Evolutionary conservation across 1,140 invertebrate genomes (phyloP).

Genomic region (Trypoxylus dichotomus): DNA sequence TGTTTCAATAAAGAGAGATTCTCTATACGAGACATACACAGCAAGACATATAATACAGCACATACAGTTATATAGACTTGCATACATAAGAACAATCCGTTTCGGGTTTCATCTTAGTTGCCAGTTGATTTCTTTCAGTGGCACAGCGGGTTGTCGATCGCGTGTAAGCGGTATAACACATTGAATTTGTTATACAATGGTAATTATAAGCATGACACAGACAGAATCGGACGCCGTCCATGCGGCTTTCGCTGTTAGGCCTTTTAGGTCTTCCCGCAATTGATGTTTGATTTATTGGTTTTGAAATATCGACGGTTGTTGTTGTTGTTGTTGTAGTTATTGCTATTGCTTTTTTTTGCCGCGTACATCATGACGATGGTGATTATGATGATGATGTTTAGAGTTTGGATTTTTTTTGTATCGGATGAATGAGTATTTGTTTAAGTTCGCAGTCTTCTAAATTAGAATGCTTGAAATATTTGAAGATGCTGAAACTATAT

Average conservation of each 20-base stretch:
- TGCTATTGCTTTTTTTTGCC: not conserved
- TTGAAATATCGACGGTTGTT: constrained; percentile 19
- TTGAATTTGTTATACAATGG: constrained; percentile 37
- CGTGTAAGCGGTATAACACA: constrained; percentile 32
- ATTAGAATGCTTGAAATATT: too few relatives aligned
- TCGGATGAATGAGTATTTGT: too few relatives aligned
- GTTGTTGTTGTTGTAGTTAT: not conserved
- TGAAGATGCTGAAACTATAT: too few relatives aligned
- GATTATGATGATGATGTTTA: not conserved
- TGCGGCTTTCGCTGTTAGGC: not conserved
- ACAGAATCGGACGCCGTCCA: constrained; percentile 7
- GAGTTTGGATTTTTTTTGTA: too few relatives aligned
- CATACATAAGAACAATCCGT: not conserved
- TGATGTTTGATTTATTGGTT: constrained; percentile 25
- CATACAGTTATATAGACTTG: too few relatives aligned
- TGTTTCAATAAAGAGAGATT: too few relatives aligned
- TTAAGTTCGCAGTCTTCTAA: too few relatives aligned
- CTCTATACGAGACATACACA: too few relatives aligned
- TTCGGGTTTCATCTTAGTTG: constrained; percentile 16
- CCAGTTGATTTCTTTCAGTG: constrained; percentile 27
- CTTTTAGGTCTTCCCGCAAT: not conserved
- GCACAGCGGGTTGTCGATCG: constrained; percentile 33
- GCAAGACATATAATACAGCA: too few relatives aligned
- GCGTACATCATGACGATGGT: not conserved
- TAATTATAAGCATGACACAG: constrained; percentile 38